Evolutionary conservation across 2,113 vertebrate genomes (phyloP), one percentile per base, ranked within the genome.

Genomic region (Tychaedon coryphoeus): DNA sequence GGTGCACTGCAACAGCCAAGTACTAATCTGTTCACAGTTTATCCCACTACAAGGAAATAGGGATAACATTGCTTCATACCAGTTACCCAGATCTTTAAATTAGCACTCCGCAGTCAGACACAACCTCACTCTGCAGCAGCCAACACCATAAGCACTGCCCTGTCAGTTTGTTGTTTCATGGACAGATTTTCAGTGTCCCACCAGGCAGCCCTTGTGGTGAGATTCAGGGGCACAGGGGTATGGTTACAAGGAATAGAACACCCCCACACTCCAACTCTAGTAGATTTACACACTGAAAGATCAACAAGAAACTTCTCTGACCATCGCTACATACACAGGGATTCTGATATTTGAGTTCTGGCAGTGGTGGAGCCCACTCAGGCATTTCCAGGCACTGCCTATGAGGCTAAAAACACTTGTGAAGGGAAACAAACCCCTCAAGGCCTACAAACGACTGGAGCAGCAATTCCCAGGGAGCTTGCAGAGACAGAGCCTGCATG

Each of bases 281-380:
- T 3, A 22, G 31, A 36, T 60, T 51, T 56, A 15, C 19, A 71
- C 24, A 24, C 36, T 28, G 22, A 75, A 72, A 28, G 14, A 42
- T 12, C 42, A 69, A 12, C 2, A 3, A 62, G 40, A 42, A 82
- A 26, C 36, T n/a, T 47, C 58, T 76, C 87, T 60, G 40, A 51
- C 38, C 16, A 24, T n/a, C 0, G 0, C 26, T 60, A 20, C 13
- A 3, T 22, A 31, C 0, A 0, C 2, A 16, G 13, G 12, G 5
- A 51, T 60, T 24, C 22, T 36, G 50, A 18, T 19, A 56, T 15
- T 45, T 38, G 54, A 40, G 23, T 50, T 75, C 72, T 79, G 81
- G 45, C 58, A 72, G 50, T 1, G 0, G 10, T 53, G 57, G 70
- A 88, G 42, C 34, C 56, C 42, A 5, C 23, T 56, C 10, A 9